Evolutionary conservation across 92 coral and sea anemone genomes (phyloP).

Genomic region (Epizoanthus illoricatus): DNA sequence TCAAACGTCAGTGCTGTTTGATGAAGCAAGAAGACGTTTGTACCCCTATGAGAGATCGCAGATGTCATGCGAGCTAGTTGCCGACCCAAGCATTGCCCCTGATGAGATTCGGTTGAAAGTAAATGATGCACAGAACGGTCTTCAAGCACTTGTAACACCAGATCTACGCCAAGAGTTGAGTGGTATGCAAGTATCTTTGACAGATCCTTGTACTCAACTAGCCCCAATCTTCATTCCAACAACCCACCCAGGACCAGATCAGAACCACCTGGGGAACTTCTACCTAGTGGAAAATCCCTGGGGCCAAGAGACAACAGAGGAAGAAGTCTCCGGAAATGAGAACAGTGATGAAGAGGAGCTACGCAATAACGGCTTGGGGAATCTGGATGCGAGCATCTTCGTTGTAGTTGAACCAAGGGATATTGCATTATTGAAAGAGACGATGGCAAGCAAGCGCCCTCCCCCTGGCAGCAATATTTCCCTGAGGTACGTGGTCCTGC

Average conservation of each 20-base stretch:
- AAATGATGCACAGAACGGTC: slow-evolving; percentile 26
- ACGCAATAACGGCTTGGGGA: slow-evolving; percentile 22
- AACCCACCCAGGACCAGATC: slow-evolving; percentile 47
- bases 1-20: background rate
- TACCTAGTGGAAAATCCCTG: slow-evolving; percentile 60
- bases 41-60: slow-evolving; percentile 49
- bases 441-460: slow-evolving; percentile 1
- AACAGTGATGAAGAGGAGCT: background rate
- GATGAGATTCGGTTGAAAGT: slow-evolving; percentile 38
- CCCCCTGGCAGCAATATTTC: slow-evolving; percentile 39
- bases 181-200: slow-evolving; percentile 3
- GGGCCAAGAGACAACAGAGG: slow-evolving; percentile 6
- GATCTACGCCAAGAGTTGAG: background rate
- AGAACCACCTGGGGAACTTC: slow-evolving; percentile 43
- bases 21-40: slow-evolving; percentile 36
- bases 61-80: slow-evolving; percentile 32
- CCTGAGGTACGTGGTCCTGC: slow-evolving; percentile 49
- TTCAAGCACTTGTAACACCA: slow-evolving; percentile 11
- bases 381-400: slow-evolving; percentile 33
- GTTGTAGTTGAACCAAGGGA: slow-evolving; percentile 49
- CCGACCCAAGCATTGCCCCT: background rate
- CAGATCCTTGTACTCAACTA: slow-evolving; percentile 43
- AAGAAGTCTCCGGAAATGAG: background rate
- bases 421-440: slow-evolving; percentile 11
- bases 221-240: slow-evolving; percentile 61